Base-by-base conservation (phyloP, 1,140 invertebrate genomes). In the Andrena cerasifolii region DNA sequence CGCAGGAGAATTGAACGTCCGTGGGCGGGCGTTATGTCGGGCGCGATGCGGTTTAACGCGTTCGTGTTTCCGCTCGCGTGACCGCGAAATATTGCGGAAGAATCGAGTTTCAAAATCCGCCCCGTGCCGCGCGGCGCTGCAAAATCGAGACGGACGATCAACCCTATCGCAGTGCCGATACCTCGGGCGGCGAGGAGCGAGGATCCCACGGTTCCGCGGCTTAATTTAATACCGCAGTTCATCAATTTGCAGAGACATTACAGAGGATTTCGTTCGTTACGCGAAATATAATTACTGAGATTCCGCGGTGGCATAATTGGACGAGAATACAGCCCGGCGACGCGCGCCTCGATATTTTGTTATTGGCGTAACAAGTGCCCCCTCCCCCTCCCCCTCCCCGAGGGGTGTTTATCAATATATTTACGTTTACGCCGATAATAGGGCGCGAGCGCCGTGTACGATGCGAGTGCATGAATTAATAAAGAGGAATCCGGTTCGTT, bases 331-430 rank as follows among this genome's bases (percentile, higher is more conserved):
- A 71, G 36, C 18, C 31, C 53, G 31, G 5, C 31, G 21, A 14
- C n/a, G 31, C n/a, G 33, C 43, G 47, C 18, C 26, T 16, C 33
- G 47, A 67, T 78, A 71, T 67, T 78, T 78, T 61, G 73, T n/a
- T 66, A 77, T 71, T 67, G 59, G 54, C 66, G 36, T 78, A 78
- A 66, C 80, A 56, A 72, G 58, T 65, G 54, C 51, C 51, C 47
- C 59, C 26, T n/a, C n/a, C n/a, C n/a, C n/a, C n/a, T n/a, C n/a
- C n/a, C n/a, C n/a, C n/a, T n/a, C n/a, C n/a, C n/a, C n/a, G n/a
- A n/a, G n/a, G n/a, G n/a, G n/a, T n/a, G 49, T 75, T 74, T 36
- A 74, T 16, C 16, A 63, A 79, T 80, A 79, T 80, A 82, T 81
- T 82, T 53, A 77, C 66, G 28, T 36, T 54, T 58, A 53, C 31